Conservation (phyloP, 2,113 vertebrate genomes). For the Azemiops feae region DNA sequence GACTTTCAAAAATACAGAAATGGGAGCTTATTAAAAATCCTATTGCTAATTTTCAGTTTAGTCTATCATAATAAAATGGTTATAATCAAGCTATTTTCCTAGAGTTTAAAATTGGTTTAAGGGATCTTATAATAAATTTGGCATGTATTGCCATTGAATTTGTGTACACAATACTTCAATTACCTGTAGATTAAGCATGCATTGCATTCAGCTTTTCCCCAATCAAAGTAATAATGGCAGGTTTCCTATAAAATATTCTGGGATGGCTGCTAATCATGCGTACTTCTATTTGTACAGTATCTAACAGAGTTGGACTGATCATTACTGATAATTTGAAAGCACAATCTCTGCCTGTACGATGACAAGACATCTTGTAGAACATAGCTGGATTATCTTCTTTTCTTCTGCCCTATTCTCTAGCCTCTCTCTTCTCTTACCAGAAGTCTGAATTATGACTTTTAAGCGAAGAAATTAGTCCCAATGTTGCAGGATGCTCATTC, state of each 20-base stretch:
- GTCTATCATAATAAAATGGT: conserved; percentile 63
- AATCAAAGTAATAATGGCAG: neutral
- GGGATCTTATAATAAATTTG: neutral
- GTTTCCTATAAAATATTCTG: neutral
- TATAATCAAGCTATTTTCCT: conserved; percentile 48
- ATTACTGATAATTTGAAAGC: neutral
- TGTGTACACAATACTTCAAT: neutral
- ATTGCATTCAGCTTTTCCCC: neutral
- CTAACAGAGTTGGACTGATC: neutral
- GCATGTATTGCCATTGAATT: neutral
- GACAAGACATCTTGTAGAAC: no score
- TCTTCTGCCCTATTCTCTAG: neutral
- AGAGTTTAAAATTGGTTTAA: conserved; percentile 4
- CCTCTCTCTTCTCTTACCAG: neutral
- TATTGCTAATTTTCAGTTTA: conserved; percentile 69
- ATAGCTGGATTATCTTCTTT: neutral
- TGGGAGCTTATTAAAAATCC: conserved; percentile 61
- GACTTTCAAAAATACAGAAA: conserved; percentile 67
- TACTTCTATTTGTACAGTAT: neutral
- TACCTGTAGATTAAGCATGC: neutral
- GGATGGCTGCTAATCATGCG: neutral
- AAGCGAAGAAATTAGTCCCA: neutral
- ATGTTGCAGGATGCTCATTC: neutral
- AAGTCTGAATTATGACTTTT: neutral
- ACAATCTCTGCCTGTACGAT: neutral